Evolutionary conservation across 2,888 invertebrate genomes (phyloP).

Genomic region (Philhelius pedissequus): DNA sequence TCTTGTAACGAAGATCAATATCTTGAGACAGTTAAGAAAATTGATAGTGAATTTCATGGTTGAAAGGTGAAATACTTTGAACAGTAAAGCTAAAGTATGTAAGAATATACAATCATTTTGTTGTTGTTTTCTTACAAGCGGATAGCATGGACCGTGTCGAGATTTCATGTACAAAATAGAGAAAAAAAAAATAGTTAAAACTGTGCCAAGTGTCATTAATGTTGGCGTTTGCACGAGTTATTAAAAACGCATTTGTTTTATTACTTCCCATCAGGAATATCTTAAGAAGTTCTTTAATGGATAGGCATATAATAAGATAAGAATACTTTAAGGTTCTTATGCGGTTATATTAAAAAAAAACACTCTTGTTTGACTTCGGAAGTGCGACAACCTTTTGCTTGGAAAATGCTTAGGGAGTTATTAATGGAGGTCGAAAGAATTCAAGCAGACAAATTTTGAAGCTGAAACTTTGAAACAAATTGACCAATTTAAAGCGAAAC

Average conservation of each 20-base stretch:
- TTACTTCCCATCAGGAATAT: background rate
- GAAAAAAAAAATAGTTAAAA: background rate
- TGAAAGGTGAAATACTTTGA: conserved; percentile 61
- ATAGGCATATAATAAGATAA: too few relatives aligned
- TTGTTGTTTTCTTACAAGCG: background rate
- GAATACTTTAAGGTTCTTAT: too few relatives aligned
- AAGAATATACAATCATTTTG: background rate
- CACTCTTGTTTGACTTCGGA: background rate
- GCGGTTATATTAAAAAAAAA: background rate
- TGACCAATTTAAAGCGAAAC: conserved; percentile 40
- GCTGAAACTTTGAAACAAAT: conserved; percentile 22
- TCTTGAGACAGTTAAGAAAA: conserved; percentile 35
- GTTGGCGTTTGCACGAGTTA: conserved; percentile 29
- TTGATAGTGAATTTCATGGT: conserved; percentile 59
- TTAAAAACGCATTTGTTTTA: conserved; percentile 56
- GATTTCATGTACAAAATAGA: conserved; percentile 35
- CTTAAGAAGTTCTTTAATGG: background rate
- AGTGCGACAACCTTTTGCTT: conserved; percentile 31
- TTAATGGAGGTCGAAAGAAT: conserved; percentile 42
- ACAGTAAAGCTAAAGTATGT: conserved; percentile 40
- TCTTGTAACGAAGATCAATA: conserved; percentile 15
- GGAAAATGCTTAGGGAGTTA: background rate
- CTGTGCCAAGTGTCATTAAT: conserved; percentile 28
- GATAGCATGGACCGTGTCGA: conserved; percentile 60
- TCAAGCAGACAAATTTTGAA: conserved; percentile 39